Conservation (phyloP, 2,113 vertebrate species). For the Dipodomys ordii region DNA sequence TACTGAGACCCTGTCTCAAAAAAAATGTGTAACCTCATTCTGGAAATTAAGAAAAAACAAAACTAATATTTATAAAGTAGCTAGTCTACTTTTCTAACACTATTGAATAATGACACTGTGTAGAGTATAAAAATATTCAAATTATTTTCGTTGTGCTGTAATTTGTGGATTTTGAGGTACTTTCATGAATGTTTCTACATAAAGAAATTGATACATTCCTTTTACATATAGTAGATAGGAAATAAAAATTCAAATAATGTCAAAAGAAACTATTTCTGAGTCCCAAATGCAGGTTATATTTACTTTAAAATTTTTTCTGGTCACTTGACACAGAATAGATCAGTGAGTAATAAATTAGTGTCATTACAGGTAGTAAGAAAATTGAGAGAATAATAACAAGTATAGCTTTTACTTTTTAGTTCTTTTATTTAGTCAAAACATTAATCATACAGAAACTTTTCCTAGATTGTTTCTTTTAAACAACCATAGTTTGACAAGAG, state of each 20-base stretch:
- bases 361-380: not conserved
- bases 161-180: not conserved
- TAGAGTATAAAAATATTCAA: slow-evolving; percentile 10
- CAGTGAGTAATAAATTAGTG: not conserved
- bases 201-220: not conserved
- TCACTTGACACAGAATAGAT: not conserved
- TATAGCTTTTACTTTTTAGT: not conserved
- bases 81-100: not conserved
- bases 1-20: too few species aligned
- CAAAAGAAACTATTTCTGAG: not conserved
- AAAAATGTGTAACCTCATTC: not conserved
- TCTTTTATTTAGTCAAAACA: slow-evolving; percentile 1
- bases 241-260: not conserved
- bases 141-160: not conserved
- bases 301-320: not conserved
- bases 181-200: not conserved
- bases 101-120: not conserved
- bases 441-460: not conserved
- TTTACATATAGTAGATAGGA: not conserved
- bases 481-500: not conserved
- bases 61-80: slow-evolving; percentile 21
- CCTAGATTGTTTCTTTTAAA: not conserved
- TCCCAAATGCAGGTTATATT: not conserved
- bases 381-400: not conserved
- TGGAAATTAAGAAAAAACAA: not conserved